A percentile compares a stretch with the other conserved stretches of the same genome.
phyloP scores from a whole-genome alignment of 1,140 invertebrate species.

The Bombus turneri region DNA sequence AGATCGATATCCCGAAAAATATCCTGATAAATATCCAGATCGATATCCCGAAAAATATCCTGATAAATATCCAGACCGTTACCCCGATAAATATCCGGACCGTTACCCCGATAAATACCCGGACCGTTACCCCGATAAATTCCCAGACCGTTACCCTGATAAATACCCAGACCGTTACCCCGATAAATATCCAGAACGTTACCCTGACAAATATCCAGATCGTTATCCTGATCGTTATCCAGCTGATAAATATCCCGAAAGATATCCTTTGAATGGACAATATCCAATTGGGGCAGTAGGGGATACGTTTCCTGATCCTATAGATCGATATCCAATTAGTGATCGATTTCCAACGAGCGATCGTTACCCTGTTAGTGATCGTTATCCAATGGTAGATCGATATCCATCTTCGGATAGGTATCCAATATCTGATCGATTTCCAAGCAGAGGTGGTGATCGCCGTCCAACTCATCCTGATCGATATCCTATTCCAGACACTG shows the following conservation, averaged over 20 bases:
- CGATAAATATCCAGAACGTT: conserved; percentile 77
- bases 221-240: conserved; percentile 77
- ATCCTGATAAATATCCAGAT: conserved; percentile 77
- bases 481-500: conserved; percentile 68
- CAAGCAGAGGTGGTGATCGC: conserved; percentile 74
- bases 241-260: conserved; percentile 70
- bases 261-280: conserved; percentile 53
- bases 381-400: conserved; percentile 69
- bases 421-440: conserved; percentile 60
- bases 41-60: conserved; percentile 68
- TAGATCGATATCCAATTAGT: conserved; percentile 72
- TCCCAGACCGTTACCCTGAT: conserved; percentile 75
- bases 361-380: conserved; percentile 65
- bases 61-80: conserved; percentile 77
- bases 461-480: conserved; percentile 71
- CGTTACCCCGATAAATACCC: conserved; percentile 77
- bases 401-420: conserved; percentile 68
- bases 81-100: conserved; percentile 78
- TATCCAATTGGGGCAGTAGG: conserved; percentile 64
- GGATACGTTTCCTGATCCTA: conserved; percentile 79
- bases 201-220: conserved; percentile 78
- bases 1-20: conserved; percentile 73
- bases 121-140: conserved; percentile 75
- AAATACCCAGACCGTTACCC: conserved; percentile 80
- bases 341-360: conserved; percentile 75